phyloP scores from a whole-genome alignment of 2,113 vertebrate genomes.

The Nettapus auritus region DNA sequence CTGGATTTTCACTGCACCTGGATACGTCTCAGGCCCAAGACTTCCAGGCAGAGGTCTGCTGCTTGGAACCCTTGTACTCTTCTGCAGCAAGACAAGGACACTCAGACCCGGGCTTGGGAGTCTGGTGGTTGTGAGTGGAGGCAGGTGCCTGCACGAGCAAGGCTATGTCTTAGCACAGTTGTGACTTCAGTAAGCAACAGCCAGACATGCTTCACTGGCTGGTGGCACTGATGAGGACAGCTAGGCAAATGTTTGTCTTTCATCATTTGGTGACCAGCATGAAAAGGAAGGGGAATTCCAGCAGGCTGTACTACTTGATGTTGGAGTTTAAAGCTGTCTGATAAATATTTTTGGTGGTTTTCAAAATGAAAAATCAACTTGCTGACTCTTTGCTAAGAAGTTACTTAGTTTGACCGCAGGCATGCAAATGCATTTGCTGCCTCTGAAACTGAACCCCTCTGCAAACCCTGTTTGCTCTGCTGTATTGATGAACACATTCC shows the following conservation, averaged over 20 bases:
- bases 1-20: background rate
- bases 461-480: background rate
- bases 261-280: background rate
- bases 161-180: background rate
- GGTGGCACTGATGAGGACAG: background rate
- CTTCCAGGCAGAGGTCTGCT: background rate
- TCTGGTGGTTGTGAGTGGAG: background rate
- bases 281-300: constrained; percentile 40
- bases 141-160: background rate
- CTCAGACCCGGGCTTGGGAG: background rate
- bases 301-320: background rate
- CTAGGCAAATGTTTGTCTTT: constrained; percentile 43
- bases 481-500: background rate
- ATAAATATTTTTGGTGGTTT: constrained; percentile 10
- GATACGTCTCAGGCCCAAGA: background rate
- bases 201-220: background rate
- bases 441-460: rapidly evolving
- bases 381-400: background rate
- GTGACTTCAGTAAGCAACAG: background rate
- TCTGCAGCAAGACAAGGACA: background rate
- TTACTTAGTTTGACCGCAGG: background rate
- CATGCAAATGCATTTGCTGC: background rate
- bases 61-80: background rate
- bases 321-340: background rate
- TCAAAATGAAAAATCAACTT: background rate